Percentiles rank a stretch among this genome's conserved stretches.
Conservation (phyloP, 1,140 invertebrate species). For the Charaxes varanes region DNA sequence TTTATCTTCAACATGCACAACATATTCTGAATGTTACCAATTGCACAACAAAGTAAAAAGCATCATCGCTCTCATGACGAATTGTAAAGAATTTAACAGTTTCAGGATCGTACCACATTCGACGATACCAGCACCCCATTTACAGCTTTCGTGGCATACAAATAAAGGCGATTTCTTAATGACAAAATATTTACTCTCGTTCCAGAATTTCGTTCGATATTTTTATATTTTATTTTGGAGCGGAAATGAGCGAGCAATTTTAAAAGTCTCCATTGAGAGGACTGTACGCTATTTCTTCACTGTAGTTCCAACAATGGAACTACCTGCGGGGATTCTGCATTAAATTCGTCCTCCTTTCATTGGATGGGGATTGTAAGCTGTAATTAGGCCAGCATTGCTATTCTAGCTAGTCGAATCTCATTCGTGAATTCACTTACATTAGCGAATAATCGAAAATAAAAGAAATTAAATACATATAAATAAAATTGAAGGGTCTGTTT, state of each 20-base stretch:
- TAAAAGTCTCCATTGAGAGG: slow-evolving; percentile 40
- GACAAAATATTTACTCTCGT: slow-evolving; percentile 10
- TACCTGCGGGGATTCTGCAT: slow-evolving; percentile 28
- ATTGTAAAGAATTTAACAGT: slow-evolving; percentile 31
- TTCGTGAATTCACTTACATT: too few relatives aligned
- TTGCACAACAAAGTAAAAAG: slow-evolving; percentile 8
- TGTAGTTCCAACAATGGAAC: slow-evolving; percentile 27
- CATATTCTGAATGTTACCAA: slow-evolving; percentile 7
- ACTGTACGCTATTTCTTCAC: slow-evolving; percentile 30
- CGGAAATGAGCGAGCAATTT: slow-evolving; percentile 42
- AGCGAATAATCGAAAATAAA: too few relatives aligned
- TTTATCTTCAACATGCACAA: too few relatives aligned
- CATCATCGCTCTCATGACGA: slow-evolving; percentile 12
- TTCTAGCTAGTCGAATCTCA: too few relatives aligned
- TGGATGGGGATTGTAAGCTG: slow-evolving; percentile 17
- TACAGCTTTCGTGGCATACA: slow-evolving; percentile 9
- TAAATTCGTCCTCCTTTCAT: slow-evolving; percentile 20
- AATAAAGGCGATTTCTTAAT: slow-evolving; percentile 20
- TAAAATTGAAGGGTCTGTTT: too few relatives aligned
- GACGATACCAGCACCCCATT: slow-evolving; percentile 19
- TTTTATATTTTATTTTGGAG: slow-evolving; percentile 35
- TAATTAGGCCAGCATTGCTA: slow-evolving; percentile 22
- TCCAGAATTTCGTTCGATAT: slow-evolving; percentile 29
- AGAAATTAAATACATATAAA: too few relatives aligned
- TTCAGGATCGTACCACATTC: slow-evolving; percentile 35